phyloP scores from a whole-genome alignment of 2,888 invertebrate genomes.

The Scaptomyza reducta region DNA sequence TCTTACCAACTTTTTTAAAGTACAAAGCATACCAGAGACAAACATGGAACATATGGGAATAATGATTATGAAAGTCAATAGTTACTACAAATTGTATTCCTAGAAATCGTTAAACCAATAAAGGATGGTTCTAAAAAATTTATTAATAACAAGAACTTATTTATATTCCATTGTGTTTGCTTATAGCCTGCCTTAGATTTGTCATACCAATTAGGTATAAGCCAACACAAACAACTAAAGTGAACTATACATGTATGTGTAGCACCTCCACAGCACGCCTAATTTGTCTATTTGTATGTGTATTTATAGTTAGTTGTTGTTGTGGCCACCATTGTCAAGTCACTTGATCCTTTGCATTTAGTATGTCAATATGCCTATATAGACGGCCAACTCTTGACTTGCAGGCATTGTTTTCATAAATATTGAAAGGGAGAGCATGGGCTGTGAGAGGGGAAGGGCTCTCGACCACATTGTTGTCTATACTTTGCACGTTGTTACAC shows the following conservation, averaged over 20 bases:
- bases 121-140: not conserved
- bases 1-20: too few relatives aligned
- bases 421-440: conserved; percentile 28
- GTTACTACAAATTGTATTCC: not conserved
- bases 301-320: conserved; percentile 48
- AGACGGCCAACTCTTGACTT: conserved; percentile 53
- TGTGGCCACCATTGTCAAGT: conserved; percentile 51
- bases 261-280: conserved; percentile 13
- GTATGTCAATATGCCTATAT: conserved; percentile 69
- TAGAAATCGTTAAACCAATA: not conserved
- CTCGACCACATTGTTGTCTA: conserved; percentile 47
- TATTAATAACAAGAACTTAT: not conserved
- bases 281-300: not conserved
- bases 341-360: conserved; percentile 68
- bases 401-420: conserved; percentile 72
- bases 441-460: conserved; percentile 11
- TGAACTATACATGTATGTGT: not conserved
- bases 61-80: too few relatives aligned
- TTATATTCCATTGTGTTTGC: not conserved
- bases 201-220: not conserved
- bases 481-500: conserved; percentile 57
- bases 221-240: not conserved
- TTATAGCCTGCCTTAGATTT: not conserved
- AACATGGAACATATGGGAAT: too few relatives aligned
- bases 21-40: too few relatives aligned